phyloP scores from a whole-genome alignment of 2,888 invertebrate genomes.

The Branchellion lobata region DNA sequence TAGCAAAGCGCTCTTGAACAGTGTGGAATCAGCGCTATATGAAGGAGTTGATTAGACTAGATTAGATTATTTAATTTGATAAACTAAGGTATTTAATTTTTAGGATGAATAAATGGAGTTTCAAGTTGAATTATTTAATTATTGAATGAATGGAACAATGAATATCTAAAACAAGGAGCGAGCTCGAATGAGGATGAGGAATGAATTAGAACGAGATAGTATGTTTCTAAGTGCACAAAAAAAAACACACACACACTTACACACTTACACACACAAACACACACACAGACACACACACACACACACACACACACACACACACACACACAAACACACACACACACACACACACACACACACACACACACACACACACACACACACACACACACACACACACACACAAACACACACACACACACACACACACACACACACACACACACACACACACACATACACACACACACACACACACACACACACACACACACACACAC shows the following conservation, averaged over 20 bases:
- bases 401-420: constrained; percentile 18
- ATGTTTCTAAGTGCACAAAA: not conserved
- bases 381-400: constrained; percentile 23
- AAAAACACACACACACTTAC: constrained; percentile 27
- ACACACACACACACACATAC: constrained; percentile 22
- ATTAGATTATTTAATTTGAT: no score
- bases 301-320: constrained; percentile 33
- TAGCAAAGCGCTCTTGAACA: no score
- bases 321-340: constrained; percentile 29
- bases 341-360: constrained; percentile 25
- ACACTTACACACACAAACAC: constrained; percentile 30
- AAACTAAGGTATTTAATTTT: no score
- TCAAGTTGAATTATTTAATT: no score
- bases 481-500: constrained; percentile 12
- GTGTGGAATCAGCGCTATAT: no score
- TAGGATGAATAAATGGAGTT: no score
- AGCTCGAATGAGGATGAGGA: not conserved
- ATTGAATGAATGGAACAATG: not conserved
- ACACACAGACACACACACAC: constrained; percentile 34
- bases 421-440: constrained; percentile 23
- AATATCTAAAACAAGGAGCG: not conserved
- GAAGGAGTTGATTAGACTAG: no score
- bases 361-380: constrained; percentile 23
- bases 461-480: constrained; percentile 19
- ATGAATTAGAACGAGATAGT: not conserved